Percentiles rank a stretch among this genome's conserved stretches.
Conservation (phyloP, 2,797 vertebrate genomes). For the Pygocentrus nattereri region DNA sequence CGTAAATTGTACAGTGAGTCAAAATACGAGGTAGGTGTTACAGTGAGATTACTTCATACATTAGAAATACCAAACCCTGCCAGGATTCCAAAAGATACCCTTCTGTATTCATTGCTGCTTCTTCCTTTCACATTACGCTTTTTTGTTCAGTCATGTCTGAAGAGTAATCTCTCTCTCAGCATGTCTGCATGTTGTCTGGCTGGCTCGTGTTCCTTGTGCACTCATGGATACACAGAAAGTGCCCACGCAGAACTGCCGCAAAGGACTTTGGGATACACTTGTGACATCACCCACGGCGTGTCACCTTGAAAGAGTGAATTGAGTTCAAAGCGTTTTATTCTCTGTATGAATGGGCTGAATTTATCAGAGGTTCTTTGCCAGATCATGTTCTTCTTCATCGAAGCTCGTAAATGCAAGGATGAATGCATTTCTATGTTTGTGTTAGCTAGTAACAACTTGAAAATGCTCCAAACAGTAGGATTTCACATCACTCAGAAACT, state of each 20-base stretch:
- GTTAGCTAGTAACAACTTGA: no score
- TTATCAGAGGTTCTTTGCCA: not conserved
- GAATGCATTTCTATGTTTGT: not conserved
- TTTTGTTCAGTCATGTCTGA: not conserved
- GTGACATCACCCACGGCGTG: not conserved
- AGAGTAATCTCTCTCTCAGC: not conserved
- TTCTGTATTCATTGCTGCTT: not conserved
- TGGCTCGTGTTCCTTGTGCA: not conserved
- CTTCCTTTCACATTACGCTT: not conserved
- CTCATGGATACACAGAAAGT: not conserved
- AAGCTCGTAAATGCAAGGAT: not conserved
- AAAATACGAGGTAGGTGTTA: no score
- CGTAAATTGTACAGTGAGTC: no score
- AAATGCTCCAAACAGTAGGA: no score
- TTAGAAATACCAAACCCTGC: no score
- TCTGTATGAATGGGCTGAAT: not conserved
- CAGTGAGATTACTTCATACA: no score
- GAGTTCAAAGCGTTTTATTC: no score
- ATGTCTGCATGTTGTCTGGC: not conserved
- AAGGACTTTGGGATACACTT: not conserved
- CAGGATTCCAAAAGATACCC: no score
- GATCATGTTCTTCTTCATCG: not conserved
- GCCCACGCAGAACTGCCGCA: not conserved
- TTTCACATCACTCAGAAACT: no score
- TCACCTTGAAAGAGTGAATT: conserved; percentile 4